phyloP scores from a whole-genome alignment of 2,888 invertebrate genomes.

The Tenodera sinensis region DNA sequence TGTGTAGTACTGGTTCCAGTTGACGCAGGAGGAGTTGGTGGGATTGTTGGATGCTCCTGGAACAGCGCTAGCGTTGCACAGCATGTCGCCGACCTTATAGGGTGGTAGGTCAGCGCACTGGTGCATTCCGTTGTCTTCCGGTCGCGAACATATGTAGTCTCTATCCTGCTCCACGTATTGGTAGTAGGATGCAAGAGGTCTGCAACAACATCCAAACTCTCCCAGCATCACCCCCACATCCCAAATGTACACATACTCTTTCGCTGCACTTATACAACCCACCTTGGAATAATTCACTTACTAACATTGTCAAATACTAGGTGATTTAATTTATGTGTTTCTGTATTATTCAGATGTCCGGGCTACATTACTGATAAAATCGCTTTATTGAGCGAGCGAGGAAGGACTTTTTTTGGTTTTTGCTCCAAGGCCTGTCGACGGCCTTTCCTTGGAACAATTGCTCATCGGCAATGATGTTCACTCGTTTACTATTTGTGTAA shows the following conservation, averaged over 20 bases:
- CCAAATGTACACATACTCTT: not conserved
- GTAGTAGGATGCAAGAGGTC: conserved; percentile 73
- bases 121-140: conserved; percentile 94
- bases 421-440: no score
- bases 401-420: no score
- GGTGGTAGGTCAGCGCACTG: conserved; percentile 80
- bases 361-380: no score
- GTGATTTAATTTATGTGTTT: no score
- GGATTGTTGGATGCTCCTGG: conserved; percentile 58
- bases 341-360: no score
- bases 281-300: not conserved
- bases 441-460: no score
- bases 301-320: no score
- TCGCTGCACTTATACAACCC: not conserved
- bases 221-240: not conserved
- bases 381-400: no score
- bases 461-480: no score
- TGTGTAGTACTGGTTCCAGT: conserved; percentile 99
- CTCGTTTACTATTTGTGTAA: no score
- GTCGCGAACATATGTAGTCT: conserved; percentile 95
- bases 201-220: conserved; percentile 33
- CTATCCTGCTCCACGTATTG: conserved; percentile 76
- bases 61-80: conserved; percentile 73
- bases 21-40: conserved; percentile 79
- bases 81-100: conserved; percentile 61